Conservation (phyloP, 2,888 invertebrate genomes). For the Tetragonula carbonaria region DNA sequence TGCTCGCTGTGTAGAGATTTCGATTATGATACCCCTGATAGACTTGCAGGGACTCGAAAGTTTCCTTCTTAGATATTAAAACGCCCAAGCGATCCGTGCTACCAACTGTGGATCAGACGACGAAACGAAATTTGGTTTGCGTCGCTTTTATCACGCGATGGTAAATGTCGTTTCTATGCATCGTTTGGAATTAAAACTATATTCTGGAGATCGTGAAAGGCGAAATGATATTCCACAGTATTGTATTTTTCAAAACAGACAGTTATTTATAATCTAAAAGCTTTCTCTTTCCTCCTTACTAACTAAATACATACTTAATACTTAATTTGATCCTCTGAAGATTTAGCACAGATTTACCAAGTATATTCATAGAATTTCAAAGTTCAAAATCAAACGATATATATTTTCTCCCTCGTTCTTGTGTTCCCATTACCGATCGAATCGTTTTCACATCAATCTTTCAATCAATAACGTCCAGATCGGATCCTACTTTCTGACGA, state of each 20-base stretch:
- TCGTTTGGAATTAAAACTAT: neutral
- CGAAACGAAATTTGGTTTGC: neutral
- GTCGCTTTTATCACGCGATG: no score
- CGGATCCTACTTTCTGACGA: conserved; percentile 18
- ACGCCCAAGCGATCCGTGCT: neutral
- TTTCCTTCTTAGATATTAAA: neutral
- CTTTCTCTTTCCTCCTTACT: neutral
- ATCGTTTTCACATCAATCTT: conserved; percentile 22
- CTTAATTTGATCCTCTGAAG: neutral
- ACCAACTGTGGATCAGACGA: neutral
- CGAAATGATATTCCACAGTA: neutral
- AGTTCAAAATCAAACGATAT: neutral
- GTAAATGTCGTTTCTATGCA: neutral
- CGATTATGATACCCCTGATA: conserved; percentile 33
- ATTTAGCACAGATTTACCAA: neutral
- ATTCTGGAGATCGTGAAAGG: neutral
- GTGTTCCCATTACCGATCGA: neutral
- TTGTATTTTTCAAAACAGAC: neutral
- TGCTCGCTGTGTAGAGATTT: conserved; percentile 26
- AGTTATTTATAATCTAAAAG: no score
- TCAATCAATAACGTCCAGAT: conserved; percentile 40
- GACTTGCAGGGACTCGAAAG: neutral
- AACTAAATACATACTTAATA: no score
- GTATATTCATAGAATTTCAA: neutral
- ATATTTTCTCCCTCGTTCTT: neutral